Conservation (phyloP, 1,140 invertebrate genomes). For the Ceratosolen solmsi region DNA sequence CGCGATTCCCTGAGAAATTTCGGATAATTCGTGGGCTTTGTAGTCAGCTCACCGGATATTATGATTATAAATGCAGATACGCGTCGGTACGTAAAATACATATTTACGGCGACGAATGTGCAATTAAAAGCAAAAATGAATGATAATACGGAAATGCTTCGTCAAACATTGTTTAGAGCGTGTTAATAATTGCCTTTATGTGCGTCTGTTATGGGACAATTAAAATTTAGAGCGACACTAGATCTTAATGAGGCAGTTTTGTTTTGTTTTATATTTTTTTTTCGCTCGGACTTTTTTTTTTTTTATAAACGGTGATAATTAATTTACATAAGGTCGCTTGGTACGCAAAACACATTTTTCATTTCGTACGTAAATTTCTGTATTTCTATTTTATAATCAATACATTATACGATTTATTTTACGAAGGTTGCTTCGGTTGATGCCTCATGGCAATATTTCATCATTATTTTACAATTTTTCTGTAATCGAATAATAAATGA, state of each 20-base stretch:
- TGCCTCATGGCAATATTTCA: no score
- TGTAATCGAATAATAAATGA: no score
- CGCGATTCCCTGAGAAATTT: slow-evolving; percentile 30
- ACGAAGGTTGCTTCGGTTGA: not conserved
- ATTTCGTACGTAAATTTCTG: slow-evolving; percentile 15
- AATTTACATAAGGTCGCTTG: not conserved
- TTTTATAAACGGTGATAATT: slow-evolving; percentile 14
- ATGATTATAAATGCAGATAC: not conserved
- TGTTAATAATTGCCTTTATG: slow-evolving; percentile 3
- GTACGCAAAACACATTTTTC: not conserved
- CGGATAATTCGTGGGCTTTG: slow-evolving; percentile 39
- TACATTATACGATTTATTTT: slow-evolving; percentile 8
- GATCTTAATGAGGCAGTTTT: not conserved
- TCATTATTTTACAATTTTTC: no score
- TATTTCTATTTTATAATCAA: not conserved
- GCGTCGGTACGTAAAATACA: slow-evolving; percentile 1
- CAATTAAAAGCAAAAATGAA: not conserved
- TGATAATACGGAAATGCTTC: slow-evolving; percentile 25
- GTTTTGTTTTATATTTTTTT: not conserved
- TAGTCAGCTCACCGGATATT: not conserved
- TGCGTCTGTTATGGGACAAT: not conserved
- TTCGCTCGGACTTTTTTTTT: not conserved
- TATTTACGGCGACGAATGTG: not conserved
- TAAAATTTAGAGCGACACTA: not conserved
- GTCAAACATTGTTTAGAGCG: slow-evolving; percentile 37